Base-by-base conservation (phyloP, 2,113 vertebrate genomes). In the Nyctibius bracteatus region DNA sequence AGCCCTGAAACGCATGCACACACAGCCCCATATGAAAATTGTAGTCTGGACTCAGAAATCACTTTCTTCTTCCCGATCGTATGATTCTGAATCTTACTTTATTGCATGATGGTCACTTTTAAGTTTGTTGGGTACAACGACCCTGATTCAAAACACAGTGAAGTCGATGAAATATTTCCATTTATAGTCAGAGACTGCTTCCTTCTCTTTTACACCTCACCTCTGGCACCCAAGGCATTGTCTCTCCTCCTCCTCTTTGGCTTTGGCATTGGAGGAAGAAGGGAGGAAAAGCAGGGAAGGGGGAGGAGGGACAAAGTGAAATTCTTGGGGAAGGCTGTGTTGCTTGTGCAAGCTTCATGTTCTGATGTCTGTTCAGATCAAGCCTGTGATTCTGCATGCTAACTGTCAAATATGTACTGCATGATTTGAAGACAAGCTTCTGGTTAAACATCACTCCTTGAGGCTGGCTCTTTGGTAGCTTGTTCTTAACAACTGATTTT, bases 61-160 rank as follows among this genome's bases (percentile, higher is more conserved):
- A 11, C 35, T 86, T 89, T 70, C 5, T 33, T 79, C 24, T 81
- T 74, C 51, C 59, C 0, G 0, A 12, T 18, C 1, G 0, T n/a
- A 27, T 24, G 11, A 74, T 43, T 88, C 37, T 62, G 22, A 79
- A 44, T 71, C 52, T 72, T 57, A 35, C 37, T 68, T 65, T 73
- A 39, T 30, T 58, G 33, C 22, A 27, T 11, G 8, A 8, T 39
- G 52, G 5, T 75, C 12, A 14, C 35, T 55, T 94, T 71, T 44
- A 58, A 71, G 15, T 62, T 90, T 68, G 15, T 74, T 74, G 27
- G 55, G 20, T 61, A n/a, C 20, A 30, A n/a, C 0, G 0, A 8
- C 12, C 43, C 57, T 37, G 22, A 82, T 66, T 65, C 52, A 74
- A 93, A 95, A 68, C 10, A 49, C 51, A 31, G 14, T 66, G 33